These are phyloP conservation scores for Pterostichus madidus DNA, from an alignment of 2,888 invertebrate species.

Conservation along the genomic window DNA sequence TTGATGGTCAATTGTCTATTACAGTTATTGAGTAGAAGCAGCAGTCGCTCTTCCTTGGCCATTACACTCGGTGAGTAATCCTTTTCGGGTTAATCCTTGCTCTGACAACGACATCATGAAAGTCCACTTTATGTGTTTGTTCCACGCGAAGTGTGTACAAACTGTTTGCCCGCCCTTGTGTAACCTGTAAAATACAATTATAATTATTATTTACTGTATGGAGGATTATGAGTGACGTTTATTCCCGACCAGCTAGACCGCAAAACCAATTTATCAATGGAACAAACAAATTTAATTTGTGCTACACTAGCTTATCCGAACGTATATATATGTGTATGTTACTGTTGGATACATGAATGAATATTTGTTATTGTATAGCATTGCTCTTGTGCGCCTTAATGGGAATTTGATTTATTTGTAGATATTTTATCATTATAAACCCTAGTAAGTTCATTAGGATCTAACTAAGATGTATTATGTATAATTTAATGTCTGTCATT, in stretches of 20 bases:
- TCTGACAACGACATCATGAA: constrained; percentile 42
- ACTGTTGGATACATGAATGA: background rate
- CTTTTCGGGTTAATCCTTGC: constrained; percentile 17
- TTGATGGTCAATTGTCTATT: constrained; percentile 24
- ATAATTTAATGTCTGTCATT: no score
- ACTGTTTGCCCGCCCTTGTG: constrained; percentile 2
- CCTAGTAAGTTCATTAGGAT: background rate
- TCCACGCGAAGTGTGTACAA: background rate
- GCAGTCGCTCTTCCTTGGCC: constrained; percentile 16
- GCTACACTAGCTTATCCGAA: constrained; percentile 22
- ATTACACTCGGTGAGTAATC: constrained; percentile 28
- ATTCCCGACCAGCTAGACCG: constrained; percentile 34
- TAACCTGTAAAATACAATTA: constrained; percentile 41
- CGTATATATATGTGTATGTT: background rate
- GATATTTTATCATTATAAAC: background rate
- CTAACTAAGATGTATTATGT: no score
- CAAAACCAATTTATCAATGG: constrained; percentile 57
- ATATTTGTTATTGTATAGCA: background rate
- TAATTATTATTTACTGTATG: constrained; percentile 56
- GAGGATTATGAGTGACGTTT: constrained; percentile 45
- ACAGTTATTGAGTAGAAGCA: constrained; percentile 7
- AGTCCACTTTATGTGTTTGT: constrained; percentile 10
- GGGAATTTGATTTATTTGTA: constrained; percentile 36
- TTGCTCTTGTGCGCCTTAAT: background rate
- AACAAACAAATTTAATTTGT: constrained; percentile 56